A percentile compares a stretch with the other conserved stretches of the same genome.
Evolutionary conservation across 2,888 invertebrate genomes (phyloP).

Genomic region (Timema podura): DNA sequence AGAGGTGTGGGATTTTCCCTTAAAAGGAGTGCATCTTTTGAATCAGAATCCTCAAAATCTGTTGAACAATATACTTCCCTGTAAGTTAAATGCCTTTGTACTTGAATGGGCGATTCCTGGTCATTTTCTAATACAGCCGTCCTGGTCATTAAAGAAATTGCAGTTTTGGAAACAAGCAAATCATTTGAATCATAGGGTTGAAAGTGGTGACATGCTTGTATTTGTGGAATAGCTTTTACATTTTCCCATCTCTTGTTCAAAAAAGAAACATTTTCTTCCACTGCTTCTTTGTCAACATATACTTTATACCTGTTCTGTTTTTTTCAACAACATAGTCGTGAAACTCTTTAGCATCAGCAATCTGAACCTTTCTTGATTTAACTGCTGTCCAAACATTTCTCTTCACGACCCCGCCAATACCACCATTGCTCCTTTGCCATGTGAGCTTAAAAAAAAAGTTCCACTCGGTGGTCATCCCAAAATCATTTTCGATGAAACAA

Average conservation of each 20-base stretch:
- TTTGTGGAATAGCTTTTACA: no score
- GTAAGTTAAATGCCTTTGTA: not conserved
- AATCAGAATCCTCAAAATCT: not conserved
- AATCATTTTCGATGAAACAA: not conserved
- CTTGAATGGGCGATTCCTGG: slow-evolving; percentile 1
- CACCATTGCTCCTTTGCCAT: not conserved
- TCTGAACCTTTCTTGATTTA: not conserved
- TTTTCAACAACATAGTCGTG: not conserved
- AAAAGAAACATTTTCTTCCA: no score
- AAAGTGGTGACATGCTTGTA: no score
- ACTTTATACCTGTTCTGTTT: not conserved
- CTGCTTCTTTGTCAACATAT: not conserved
- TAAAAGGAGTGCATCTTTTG: not conserved
- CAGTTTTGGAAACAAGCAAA: no score
- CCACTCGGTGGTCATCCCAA: not conserved
- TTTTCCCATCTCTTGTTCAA: no score
- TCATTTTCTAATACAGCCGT: not conserved
- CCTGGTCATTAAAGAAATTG: not conserved
- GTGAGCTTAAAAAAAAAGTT: not conserved
- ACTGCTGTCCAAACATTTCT: not conserved
- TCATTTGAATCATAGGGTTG: no score
- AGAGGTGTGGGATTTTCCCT: not conserved
- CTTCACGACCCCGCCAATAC: slow-evolving; percentile 1
- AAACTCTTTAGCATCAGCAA: not conserved
- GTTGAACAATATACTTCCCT: not conserved